These are phyloP conservation scores for Catostylus mosaicus DNA, from an alignment of 30 jellyfish, hydroid and myxozoan species.

Conservation along the genomic window DNA sequence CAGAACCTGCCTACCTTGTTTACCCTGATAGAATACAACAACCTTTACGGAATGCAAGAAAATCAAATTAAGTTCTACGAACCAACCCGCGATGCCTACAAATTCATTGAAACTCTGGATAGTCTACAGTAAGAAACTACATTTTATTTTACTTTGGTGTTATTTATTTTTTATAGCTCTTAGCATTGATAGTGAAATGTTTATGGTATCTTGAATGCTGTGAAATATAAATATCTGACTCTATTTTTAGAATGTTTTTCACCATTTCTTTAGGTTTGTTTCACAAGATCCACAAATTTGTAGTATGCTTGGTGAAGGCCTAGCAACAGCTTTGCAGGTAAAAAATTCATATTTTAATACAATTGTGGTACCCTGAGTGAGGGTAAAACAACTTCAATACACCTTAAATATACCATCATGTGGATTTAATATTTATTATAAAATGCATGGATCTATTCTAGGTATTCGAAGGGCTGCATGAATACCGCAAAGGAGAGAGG, in stretches of 20 bases:
- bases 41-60: slow-evolving; percentile 47
- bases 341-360: too few relatives aligned
- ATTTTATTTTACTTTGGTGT: too few relatives aligned
- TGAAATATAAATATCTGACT: background rate
- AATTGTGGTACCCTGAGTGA: too few relatives aligned
- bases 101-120: slow-evolving; percentile 36
- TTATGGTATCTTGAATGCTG: too few relatives aligned
- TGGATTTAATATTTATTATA: too few relatives aligned
- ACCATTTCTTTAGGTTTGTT: slow-evolving; percentile 15
- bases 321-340: slow-evolving; percentile 90
- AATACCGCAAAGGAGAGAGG: slow-evolving; percentile 81
- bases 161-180: background rate
- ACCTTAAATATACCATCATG: too few relatives aligned
- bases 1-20: slow-evolving; percentile 65
- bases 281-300: slow-evolving; percentile 59
- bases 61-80: slow-evolving; percentile 59
- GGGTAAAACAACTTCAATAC: too few relatives aligned
- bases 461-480: slow-evolving; percentile 74
- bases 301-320: slow-evolving; percentile 83
- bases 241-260: background rate
- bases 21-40: slow-evolving; percentile 53
- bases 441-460: background rate
- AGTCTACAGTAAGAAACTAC: slow-evolving; percentile 28
- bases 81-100: slow-evolving; percentile 71
- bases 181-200: too few relatives aligned